A percentile compares a stretch with the other conserved stretches of the same genome.
Evolutionary conservation across 35 echinoderm and acorn worm species (phyloP).

Genomic region (Ptychodera flava): DNA sequence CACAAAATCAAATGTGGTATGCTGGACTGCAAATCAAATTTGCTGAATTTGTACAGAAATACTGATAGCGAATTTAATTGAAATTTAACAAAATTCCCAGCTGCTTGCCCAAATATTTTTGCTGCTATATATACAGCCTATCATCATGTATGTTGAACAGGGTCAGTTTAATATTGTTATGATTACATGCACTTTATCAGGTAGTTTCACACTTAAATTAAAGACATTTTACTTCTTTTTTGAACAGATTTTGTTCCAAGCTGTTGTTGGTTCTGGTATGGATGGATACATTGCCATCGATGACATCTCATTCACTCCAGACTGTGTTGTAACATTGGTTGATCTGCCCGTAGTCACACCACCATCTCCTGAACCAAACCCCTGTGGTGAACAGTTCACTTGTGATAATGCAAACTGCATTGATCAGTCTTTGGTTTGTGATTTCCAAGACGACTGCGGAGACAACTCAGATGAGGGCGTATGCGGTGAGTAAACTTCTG

Average conservation of each 20-base stretch:
- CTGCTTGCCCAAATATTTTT: too few relatives aligned
- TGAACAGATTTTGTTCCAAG: constrained; percentile 71
- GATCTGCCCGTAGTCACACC: constrained; percentile 38
- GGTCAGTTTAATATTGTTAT: too few relatives aligned
- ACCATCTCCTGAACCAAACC: constrained; percentile 8
- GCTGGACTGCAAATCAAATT: too few relatives aligned
- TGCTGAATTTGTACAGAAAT: too few relatives aligned
- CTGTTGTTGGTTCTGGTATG: constrained; percentile 61
- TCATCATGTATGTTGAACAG: too few relatives aligned
- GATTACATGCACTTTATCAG: too few relatives aligned
- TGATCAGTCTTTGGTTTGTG: constrained; percentile 22
- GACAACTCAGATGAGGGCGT: constrained; percentile 24
- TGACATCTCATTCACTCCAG: constrained; percentile 68
- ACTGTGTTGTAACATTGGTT: constrained; percentile 17
- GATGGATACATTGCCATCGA: constrained; percentile 90
- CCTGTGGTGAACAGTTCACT: constrained; percentile 46
- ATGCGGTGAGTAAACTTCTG: constrained; percentile 37
- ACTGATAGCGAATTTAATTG: too few relatives aligned
- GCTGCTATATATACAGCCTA: too few relatives aligned
- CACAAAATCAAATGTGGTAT: too few relatives aligned
- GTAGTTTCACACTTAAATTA: too few relatives aligned
- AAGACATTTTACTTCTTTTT: constrained; percentile 12
- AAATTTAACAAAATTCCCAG: too few relatives aligned
- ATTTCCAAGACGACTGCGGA: constrained; percentile 38
- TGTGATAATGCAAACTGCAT: constrained; percentile 57